Base-by-base conservation (phyloP, 2,113 vertebrate genomes). In the Oxygymnocypris stewartii region DNA sequence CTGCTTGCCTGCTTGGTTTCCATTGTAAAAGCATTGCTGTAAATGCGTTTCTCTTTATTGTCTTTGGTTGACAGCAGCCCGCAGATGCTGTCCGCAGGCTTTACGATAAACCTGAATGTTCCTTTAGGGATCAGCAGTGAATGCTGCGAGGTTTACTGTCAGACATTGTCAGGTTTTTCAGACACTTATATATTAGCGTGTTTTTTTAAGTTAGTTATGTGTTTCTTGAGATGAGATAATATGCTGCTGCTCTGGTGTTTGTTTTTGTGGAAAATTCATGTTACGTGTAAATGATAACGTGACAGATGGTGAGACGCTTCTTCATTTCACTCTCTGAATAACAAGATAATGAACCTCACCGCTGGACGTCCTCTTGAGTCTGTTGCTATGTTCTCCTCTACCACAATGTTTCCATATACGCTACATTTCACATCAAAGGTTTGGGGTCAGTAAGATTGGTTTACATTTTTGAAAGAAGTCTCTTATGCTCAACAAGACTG, bases 241-340 rank as follows among this genome's bases (percentile, higher is more conserved):
- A 1, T n/a, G 23, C 78, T 74, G 37, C 37, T 20, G 14, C 35
- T 23, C 35, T 42, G 76, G 1, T 28, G 78, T 42, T 6, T 40
- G 35, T 61, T 37, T 61, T 40, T 11, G 16, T 67, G 42, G 4
- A 4, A 49, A 31, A 82, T 69, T 83, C 81, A 49, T 25, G 65
- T 83, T 71, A n/a, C 4, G 28, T 13, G 63, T 71, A 35, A 10
- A 2, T 59, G 57, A 59, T 59, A n/a, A 59, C 35, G 65, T 83
- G 81, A 31, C 65, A 83, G 65, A 83, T 71, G 63, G 81, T 2
- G 18, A 71, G 81, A 28, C 3, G 18, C 49, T 83, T 49, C 44
- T 23, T 35, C 44, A 83, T 83, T 71, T 54, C 44, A 83, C 81
- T 83, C 81, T 54, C 63, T 54, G 37, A 83, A 71, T 71, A 83